phyloP scores from a whole-genome alignment of 1,140 invertebrate genomes.

The Hylaeus volcanicus region DNA sequence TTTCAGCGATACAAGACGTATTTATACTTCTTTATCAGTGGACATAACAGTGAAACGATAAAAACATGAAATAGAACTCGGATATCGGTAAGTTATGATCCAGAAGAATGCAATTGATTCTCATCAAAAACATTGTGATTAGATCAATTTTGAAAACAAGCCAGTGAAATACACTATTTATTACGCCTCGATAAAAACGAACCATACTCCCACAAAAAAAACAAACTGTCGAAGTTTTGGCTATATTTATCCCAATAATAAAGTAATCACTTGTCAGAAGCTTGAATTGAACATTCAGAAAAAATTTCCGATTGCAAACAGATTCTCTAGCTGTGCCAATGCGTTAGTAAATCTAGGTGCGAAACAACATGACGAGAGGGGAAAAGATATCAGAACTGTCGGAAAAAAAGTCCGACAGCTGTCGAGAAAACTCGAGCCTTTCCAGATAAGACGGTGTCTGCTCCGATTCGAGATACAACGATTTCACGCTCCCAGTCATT shows the following conservation, averaged over 20 bases:
- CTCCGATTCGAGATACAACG: conserved; percentile 45
- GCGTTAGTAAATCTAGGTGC: neutral
- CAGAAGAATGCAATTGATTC: no score
- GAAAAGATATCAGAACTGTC: conserved; percentile 15
- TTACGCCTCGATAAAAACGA: no score
- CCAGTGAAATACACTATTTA: no score
- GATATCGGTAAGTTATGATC: no score
- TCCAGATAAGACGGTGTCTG: conserved; percentile 43
- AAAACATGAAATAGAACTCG: no score
- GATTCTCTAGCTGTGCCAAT: neutral
- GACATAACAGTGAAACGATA: no score
- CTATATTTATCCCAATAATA: neutral
- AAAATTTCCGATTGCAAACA: neutral
- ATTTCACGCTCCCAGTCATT: conserved; percentile 37
- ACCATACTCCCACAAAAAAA: no score
- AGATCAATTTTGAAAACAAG: no score
- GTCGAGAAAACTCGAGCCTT: conserved; percentile 40
- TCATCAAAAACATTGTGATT: no score
- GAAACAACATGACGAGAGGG: conserved; percentile 3
- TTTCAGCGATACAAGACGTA: no score
- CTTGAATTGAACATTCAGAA: neutral
- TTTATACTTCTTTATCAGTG: no score
- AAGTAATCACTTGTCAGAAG: neutral
- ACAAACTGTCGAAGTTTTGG: no score
- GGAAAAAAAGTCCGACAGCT: conserved; percentile 44